Evolutionary conservation across 2,888 invertebrate genomes (phyloP).

Genomic region (Cerastis rubricosa): DNA sequence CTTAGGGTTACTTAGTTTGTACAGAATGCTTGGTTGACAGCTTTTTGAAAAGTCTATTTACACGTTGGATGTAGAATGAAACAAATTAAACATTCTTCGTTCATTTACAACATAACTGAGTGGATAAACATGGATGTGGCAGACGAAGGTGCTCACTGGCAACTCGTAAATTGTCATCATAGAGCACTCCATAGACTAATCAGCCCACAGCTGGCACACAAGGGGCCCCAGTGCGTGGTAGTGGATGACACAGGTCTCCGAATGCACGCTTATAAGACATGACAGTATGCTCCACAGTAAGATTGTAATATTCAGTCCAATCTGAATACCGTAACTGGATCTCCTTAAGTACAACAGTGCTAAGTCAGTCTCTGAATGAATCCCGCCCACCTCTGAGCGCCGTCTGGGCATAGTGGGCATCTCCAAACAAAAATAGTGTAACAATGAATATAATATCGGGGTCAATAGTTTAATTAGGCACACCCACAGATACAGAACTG

Average conservation of each 20-base stretch:
- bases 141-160: not conserved
- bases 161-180: not conserved
- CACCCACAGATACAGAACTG: slow-evolving; percentile 71
- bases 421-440: slow-evolving; percentile 53
- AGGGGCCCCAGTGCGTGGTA: not conserved
- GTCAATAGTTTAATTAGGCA: slow-evolving; percentile 81
- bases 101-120: not conserved
- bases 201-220: not conserved
- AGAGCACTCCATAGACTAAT: not conserved
- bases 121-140: not conserved
- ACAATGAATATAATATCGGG: slow-evolving; percentile 75
- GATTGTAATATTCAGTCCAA: slow-evolving; percentile 6
- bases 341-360: slow-evolving; percentile 15
- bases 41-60: no score
- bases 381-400: slow-evolving; percentile 36
- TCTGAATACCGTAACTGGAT: slow-evolving; percentile 37
- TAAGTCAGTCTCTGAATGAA: slow-evolving; percentile 31
- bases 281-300: slow-evolving; percentile 6
- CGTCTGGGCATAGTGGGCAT: slow-evolving; percentile 43
- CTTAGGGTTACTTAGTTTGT: no score
- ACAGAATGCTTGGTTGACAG: no score
- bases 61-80: not conserved
- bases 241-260: no score
- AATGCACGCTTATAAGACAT: not conserved
- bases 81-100: not conserved